phyloP scores from a whole-genome alignment of 92 coral and sea anemone genomes.

The Phenganax marumi region DNA sequence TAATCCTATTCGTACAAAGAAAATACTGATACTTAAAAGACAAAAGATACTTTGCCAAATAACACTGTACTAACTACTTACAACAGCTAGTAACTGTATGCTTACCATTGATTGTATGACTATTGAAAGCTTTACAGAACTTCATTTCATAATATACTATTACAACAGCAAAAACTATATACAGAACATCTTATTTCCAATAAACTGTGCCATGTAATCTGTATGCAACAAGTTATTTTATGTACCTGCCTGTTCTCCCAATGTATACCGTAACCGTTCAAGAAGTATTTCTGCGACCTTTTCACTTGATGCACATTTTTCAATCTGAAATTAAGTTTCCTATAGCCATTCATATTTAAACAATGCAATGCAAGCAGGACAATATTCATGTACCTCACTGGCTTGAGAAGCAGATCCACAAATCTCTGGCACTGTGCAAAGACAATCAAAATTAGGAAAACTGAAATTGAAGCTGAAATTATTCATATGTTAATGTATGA shows the following conservation, averaged over 20 bases:
- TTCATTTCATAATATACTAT: no score
- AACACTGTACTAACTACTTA: no score
- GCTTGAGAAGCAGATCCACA: constrained; percentile 27
- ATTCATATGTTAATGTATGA: not conserved
- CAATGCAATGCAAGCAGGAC: not conserved
- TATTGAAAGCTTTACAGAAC: no score
- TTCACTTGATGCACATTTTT: constrained; percentile 10
- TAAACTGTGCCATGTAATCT: not conserved
- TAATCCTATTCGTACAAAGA: constrained; percentile 58
- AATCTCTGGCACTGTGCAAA: constrained; percentile 26
- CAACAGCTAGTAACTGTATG: no score
- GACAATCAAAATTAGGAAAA: not conserved
- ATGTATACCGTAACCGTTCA: constrained; percentile 4
- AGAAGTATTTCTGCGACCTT: constrained; percentile 9
- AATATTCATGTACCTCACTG: constrained; percentile 13
- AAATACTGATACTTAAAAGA: not conserved
- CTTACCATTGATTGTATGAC: no score
- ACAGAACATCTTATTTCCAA: not conserved
- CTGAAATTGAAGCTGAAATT: no score
- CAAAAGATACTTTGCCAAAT: no score
- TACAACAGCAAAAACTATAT: no score
- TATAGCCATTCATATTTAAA: not conserved
- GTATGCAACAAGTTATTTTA: not conserved
- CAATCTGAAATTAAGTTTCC: constrained; percentile 1
- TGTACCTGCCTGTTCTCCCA: constrained; percentile 20